Conservation (phyloP, 2,888 invertebrate species). For the Drosophila tripunctata region DNA sequence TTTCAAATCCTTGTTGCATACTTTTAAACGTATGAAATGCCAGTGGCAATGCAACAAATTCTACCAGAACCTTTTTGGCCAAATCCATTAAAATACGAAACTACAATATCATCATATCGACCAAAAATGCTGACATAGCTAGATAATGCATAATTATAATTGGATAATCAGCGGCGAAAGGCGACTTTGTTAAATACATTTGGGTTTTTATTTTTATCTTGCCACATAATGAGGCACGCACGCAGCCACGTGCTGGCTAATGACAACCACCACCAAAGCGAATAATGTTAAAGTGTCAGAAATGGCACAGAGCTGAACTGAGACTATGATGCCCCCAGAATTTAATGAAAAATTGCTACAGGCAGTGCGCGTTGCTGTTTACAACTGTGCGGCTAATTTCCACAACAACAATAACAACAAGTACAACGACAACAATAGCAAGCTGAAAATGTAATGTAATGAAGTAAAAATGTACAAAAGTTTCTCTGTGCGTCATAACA, state of each 20-base stretch:
- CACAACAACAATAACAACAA: slow-evolving; percentile 26
- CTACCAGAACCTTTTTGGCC: not conserved
- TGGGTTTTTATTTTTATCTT: slow-evolving; percentile 38
- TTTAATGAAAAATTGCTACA: slow-evolving; percentile 39
- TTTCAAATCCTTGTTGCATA: slow-evolving; percentile 33
- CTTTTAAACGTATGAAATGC: slow-evolving; percentile 16
- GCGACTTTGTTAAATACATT: slow-evolving; percentile 13
- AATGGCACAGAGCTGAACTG: slow-evolving; percentile 53
- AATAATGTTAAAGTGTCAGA: slow-evolving; percentile 65
- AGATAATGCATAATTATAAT: slow-evolving; percentile 55
- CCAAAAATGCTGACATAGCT: slow-evolving; percentile 14
- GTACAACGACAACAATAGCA: slow-evolving; percentile 24
- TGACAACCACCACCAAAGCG: slow-evolving; percentile 34
- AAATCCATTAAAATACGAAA: slow-evolving; percentile 3
- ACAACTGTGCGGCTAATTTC: slow-evolving; percentile 65
- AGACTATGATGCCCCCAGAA: slow-evolving; percentile 15
- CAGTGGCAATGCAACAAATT: slow-evolving; percentile 5
- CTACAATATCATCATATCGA: not conserved
- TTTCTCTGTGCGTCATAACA: slow-evolving; percentile 45
- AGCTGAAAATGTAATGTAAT: slow-evolving; percentile 36
- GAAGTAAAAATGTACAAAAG: slow-evolving; percentile 37
- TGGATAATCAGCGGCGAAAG: slow-evolving; percentile 49
- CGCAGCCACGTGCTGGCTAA: slow-evolving; percentile 47
- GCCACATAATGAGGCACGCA: slow-evolving; percentile 63
- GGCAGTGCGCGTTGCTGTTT: slow-evolving; percentile 61